Base-by-base conservation (phyloP, 2,113 vertebrate genomes). In the Setophaga petechia region DNA sequence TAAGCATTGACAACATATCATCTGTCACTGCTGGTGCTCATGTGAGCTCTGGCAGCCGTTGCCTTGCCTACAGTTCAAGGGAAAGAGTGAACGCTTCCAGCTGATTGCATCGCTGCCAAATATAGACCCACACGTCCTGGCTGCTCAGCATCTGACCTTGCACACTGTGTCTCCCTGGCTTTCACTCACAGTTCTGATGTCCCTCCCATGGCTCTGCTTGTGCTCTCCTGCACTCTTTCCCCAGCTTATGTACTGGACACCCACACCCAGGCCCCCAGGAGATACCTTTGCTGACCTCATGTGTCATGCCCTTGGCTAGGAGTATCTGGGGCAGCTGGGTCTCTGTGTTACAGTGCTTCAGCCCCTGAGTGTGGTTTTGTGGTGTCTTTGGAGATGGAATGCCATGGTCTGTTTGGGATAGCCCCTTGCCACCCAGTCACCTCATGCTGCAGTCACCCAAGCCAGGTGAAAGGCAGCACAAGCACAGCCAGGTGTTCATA, bases 11-110 rank as follows among this genome's bases (percentile, higher is more conserved):
- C 66, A 58, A 20, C 0, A 0, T 79, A 43, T 85, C 46, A 5
- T 61, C 68, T 93, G 16, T 90, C 82, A 41, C 74, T 25, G 41
- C 5, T 0, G 0, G 62, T 79, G 62, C 62, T 84, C 55, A 6
- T 68, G 67, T 91, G 84, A 90, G 71, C n/a, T 76, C 76, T 85
- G 77, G 74, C 2, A 8, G 57, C 1, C 0, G 3, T 72, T 69
- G 47, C 54, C 49, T 83, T 94, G 67, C 71, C 71, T 65, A n/a
- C n/a, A 9, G 62, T 89, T 88, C 71, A 90, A 49, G 76, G 63
- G 41, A 93, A 96, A 91, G 15, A 79, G 10, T 59, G 33, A 79
- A 65, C 75, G 52, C 74, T 82, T 89, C 39, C 69, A 87, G 62
- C 21, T 79, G 27, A 54, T 76, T 79, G 51, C 9, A 0, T 94